Percentiles rank a stretch among this genome's conserved stretches.
These are phyloP conservation scores for Leptoclinus maculatus DNA, from an alignment of 2,797 vertebrate species.

Conservation along the genomic window DNA sequence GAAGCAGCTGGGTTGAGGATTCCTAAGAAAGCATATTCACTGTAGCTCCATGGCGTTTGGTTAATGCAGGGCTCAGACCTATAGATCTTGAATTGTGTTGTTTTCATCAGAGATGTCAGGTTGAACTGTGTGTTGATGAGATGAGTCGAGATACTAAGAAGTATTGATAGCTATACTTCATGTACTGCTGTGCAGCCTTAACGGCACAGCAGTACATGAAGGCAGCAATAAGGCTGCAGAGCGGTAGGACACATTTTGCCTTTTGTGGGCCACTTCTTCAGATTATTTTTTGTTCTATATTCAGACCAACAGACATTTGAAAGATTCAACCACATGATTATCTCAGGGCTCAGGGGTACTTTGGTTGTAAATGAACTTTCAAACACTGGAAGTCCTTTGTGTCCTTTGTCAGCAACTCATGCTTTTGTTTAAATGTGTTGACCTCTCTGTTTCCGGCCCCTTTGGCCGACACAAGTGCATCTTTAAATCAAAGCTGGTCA, in stretches of 20 bases:
- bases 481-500: slow-evolving; percentile 1
- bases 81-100: slow-evolving; percentile 22
- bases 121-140: slow-evolving; percentile 20
- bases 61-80: slow-evolving; percentile 31
- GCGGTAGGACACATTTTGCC: not conserved
- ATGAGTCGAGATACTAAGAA: not conserved
- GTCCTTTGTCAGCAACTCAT: not conserved
- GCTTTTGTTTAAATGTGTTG: not conserved
- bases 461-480: not conserved
- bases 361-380: not conserved
- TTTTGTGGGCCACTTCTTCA: slow-evolving; percentile 24
- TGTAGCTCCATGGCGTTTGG: slow-evolving; percentile 45
- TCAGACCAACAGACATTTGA: not conserved
- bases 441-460: not conserved
- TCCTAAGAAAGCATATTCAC: slow-evolving; percentile 44
- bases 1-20: slow-evolving; percentile 57
- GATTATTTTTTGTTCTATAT: slow-evolving; percentile 16
- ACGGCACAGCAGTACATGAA: slow-evolving; percentile 1
- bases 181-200: slow-evolving; percentile 25
- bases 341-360: slow-evolving; percentile 1
- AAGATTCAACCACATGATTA: not conserved
- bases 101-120: slow-evolving; percentile 20
- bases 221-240: slow-evolving; percentile 14
- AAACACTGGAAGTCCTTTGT: not conserved
- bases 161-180: slow-evolving; percentile 19